Base-by-base conservation (phyloP, 1,140 invertebrate genomes). In the Drosophila biarmipes region DNA sequence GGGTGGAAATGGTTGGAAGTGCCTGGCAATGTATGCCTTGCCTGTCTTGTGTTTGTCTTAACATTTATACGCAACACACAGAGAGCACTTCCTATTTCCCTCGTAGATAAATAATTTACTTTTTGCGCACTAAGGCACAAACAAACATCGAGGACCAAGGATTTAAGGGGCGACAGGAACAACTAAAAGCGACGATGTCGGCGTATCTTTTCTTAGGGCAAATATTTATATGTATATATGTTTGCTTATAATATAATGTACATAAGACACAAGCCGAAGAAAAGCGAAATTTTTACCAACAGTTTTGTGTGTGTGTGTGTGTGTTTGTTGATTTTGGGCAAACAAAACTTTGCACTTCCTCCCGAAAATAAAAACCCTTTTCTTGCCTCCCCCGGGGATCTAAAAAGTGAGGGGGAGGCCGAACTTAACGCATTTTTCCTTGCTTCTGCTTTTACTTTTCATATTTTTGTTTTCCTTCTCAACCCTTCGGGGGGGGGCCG, bases 71-170 rank as follows among this genome's bases (percentile, higher is more conserved):
- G 68, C 45, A 38, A 40, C 63, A 42, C 49, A 51, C 29, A 42
- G 6, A 35, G 35, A 62, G 57, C 73, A 63, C 82, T 78, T 68
- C 63, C 78, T 79, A 76, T 87, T 84, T 87, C 66, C 71, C 79
- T 90, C 87, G 64, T 84, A 89, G 84, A 89, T 89, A 89, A 89
- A 89, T 89, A 89, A 89, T 89, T 89, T 89, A 89, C 84, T 89
- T 89, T 85, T 89, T 74, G 84, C 79, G 76, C 84, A 87, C 82
- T 87, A 79, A 87, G 74, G 84, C 82, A 89, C 78, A 87, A 76
- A 51, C 82, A 87, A 89, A 84, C 80, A 82, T 29, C 31, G 63
- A 57, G 42, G 51, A 63, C 52, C 52, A 12, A 46, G 24, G 45
- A 46, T 24, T 27, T 48, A 19, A n/a, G 48, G 38, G 46, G 27